Base-by-base conservation (phyloP, 2,797 vertebrate genomes). In the Fistularia commersonii region DNA sequence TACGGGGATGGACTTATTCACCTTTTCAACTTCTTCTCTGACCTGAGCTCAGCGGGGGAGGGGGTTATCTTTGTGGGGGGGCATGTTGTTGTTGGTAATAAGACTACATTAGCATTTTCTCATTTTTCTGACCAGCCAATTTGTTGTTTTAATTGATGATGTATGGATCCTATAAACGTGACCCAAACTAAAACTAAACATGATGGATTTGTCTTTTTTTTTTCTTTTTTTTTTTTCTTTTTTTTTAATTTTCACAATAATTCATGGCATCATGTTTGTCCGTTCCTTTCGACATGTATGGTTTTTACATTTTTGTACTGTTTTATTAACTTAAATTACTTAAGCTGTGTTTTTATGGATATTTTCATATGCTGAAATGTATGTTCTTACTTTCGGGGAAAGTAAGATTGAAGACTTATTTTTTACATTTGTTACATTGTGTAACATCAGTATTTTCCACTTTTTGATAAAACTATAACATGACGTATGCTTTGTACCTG, bases 381-480 rank as follows among this genome's bases (percentile, higher is more conserved):
- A 81, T 93, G 93, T 93, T 95, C 94, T 97, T 98, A 89, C 95
- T 96, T 98, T 97, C 94, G 89, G 94, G 91, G 93, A 97, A 95
- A 91, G 95, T 98, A 94, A 96, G 95, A 94, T 92, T 92, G 89
- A 93, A 92, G 80, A 93, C 90, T 92, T 92, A 93, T 96, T 95
- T 95, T 94, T 94, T 96, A 96, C 93, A 95, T 95, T 94, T 95
- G 96, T 98, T 98, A 98, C 96, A 92, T 52, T 93, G 93, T 92
- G 96, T 98, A 97, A 98, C 95, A 82, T 92, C 91, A 94, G 91
- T 98, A 98, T 98, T 98, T 98, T 97, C 92, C 92, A 96, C 93
- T 90, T 95, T 99, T 23, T 98, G 94, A 98, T 98, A 98, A 94
- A 95, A 94, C 90, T 97, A 95, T 99, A 98, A 98, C 95, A 97